Conservation (phyloP, 1,140 invertebrate genomes). For the Zaprionus capensis region DNA sequence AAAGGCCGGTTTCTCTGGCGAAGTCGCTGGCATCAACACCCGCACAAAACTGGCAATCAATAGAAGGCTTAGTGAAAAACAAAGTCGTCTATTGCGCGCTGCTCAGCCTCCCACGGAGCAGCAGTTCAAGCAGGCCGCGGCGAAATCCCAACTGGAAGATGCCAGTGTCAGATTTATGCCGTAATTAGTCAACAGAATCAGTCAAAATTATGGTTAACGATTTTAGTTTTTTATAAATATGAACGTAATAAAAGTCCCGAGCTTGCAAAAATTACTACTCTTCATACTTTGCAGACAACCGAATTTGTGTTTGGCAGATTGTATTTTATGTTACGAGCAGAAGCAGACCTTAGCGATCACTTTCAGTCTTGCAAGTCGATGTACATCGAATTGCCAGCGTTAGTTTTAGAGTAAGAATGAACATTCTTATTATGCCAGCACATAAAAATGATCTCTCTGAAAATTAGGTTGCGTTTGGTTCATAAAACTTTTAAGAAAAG, state of each 20-base stretch:
- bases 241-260: background rate
- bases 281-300: background rate
- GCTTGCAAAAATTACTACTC: background rate
- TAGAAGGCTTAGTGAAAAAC: background rate
- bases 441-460: too few relatives aligned
- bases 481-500: too few relatives aligned
- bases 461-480: too few relatives aligned
- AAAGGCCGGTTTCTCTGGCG: constrained; percentile 29
- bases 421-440: too few relatives aligned
- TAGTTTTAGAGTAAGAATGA: too few relatives aligned
- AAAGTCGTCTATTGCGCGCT: constrained; percentile 37
- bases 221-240: background rate
- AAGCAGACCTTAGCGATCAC: too few relatives aligned
- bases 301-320: too few relatives aligned
- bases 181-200: constrained; percentile 1
- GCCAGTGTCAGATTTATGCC: too few relatives aligned
- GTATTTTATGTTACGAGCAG: too few relatives aligned
- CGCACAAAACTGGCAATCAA: background rate
- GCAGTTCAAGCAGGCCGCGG: constrained; percentile 4
- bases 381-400: too few relatives aligned
- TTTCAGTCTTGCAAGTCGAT: too few relatives aligned
- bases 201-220: constrained; percentile 18
- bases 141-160: background rate
- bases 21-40: background rate
- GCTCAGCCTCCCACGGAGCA: constrained; percentile 40